Percentiles rank a stretch among this genome's conserved stretches.
These are phyloP conservation scores for Sebastiscus tertius DNA, from an alignment of 2,797 vertebrate species.

Conservation along the genomic window DNA sequence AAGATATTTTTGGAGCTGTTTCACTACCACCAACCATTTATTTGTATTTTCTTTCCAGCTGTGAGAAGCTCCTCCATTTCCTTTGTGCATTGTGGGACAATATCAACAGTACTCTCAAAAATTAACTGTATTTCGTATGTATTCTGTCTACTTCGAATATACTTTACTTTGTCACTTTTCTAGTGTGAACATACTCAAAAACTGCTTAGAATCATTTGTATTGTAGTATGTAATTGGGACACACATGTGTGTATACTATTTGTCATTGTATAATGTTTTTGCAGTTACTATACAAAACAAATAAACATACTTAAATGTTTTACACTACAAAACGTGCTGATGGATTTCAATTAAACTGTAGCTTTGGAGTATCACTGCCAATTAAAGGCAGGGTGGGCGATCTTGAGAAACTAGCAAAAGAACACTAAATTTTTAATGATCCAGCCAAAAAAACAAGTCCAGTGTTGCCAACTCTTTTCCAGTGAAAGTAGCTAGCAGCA, in stretches of 20 bases:
- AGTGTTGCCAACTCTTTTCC: too few relatives aligned
- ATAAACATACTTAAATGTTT: not conserved
- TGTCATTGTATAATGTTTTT: not conserved
- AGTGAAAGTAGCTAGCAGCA: too few relatives aligned
- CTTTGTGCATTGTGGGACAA: not conserved
- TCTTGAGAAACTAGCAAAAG: too few relatives aligned
- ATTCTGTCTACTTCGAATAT: not conserved
- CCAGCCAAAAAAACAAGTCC: too few relatives aligned
- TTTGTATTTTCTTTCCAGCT: not conserved
- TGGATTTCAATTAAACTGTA: not conserved
- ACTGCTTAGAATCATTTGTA: not conserved
- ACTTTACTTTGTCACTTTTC: not conserved
- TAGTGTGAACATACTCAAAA: not conserved
- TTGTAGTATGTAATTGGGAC: not conserved
- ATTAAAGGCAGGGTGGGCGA: fast-evolving
- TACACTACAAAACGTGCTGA: not conserved
- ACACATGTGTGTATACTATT: not conserved
- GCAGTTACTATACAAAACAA: not conserved
- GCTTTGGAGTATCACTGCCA: not conserved
- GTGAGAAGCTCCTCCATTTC: not conserved
- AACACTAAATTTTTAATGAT: too few relatives aligned
- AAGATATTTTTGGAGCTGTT: not conserved
- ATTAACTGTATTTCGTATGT: not conserved
- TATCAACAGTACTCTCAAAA: not conserved
- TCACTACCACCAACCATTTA: not conserved